Evolutionary conservation across 1,140 invertebrate genomes (phyloP).

Genomic region (Reticulitermes speratus): DNA sequence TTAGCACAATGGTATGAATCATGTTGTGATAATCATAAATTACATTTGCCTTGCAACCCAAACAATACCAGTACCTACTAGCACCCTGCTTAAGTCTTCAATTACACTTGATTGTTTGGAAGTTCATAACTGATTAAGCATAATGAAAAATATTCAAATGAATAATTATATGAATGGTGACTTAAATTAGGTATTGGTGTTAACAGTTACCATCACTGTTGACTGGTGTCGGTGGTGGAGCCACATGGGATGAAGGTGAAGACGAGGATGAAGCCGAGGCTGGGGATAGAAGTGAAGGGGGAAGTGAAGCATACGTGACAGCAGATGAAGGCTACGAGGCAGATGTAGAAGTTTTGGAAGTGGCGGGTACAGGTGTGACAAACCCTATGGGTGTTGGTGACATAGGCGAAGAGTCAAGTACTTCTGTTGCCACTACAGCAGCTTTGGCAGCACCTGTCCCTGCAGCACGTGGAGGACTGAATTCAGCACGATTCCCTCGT

Average conservation of each 20-base stretch:
- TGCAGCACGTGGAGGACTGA: not conserved
- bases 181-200: not conserved
- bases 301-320: slow-evolving; percentile 49
- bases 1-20: no score
- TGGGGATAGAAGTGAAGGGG: slow-evolving; percentile 50
- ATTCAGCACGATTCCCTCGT: not conserved
- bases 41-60: no score
- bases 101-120: no score
- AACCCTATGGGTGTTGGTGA: not conserved
- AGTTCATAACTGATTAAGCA: no score
- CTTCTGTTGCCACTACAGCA: not conserved
- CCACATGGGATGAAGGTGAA: slow-evolving; percentile 30
- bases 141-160: no score
- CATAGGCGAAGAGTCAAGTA: slow-evolving; percentile 17
- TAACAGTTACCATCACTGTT: slow-evolving; percentile 30
- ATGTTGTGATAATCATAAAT: no score
- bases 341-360: slow-evolving; percentile 49
- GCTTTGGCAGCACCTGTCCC: not conserved
- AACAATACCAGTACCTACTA: no score
- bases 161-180: no score
- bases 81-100: no score
- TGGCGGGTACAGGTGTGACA: slow-evolving; percentile 2
- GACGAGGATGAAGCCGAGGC: slow-evolving; percentile 52
- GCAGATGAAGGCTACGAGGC: slow-evolving; percentile 65
- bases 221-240: not conserved